Evolutionary conservation across 2,113 vertebrate genomes (phyloP), one percentile per base, ranked within the genome.

Genomic region (Cercocebus atys): DNA sequence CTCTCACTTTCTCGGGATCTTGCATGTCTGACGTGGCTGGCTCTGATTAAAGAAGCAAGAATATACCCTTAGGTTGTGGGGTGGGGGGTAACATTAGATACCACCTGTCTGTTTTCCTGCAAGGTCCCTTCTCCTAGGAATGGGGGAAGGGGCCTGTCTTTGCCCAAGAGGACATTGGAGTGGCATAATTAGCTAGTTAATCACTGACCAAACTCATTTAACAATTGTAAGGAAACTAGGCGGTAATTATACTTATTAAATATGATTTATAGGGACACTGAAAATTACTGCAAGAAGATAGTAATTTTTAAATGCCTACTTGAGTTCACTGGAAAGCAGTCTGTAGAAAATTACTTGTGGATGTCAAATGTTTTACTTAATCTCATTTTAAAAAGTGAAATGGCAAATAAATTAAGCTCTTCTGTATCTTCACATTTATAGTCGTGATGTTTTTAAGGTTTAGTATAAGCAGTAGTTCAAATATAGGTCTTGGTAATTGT

Each of bases 1-100:
- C 38, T 97, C 23, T 98, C 98, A 0, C 76, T 98, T 8, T 99
- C 99, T 3, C 95, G 97, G 27, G 98, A 95, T 43, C 52, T 43
- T 6, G 45, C 3, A 0, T 94, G 72, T 94, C 98, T 99, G 22
- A 76, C 0, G 0, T 94, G 90, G 50, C 43, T 14, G 8, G 9
- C 0, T 18, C 99, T 99, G 87, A 50, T 83, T 45, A n/a, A 97
- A 76, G 95, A 98, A 97, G 82, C 68, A 88, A 92, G 57, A 72
- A 59, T 0, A 50, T 2, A 59, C 2, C 0, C 17, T 96, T 20
- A 94, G 92, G 52, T 35, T 40, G 27, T 0, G 30, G 27, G 61
- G 27, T 32, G 27, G 17, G 35, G 30, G 61, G 75, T 40, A 79
- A 82, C 11, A 27, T 40, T 25, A 61, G 50, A 70, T 1, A 23